Base-by-base conservation (phyloP, 2,797 vertebrate species). In the Philypnodon macrostomus region DNA sequence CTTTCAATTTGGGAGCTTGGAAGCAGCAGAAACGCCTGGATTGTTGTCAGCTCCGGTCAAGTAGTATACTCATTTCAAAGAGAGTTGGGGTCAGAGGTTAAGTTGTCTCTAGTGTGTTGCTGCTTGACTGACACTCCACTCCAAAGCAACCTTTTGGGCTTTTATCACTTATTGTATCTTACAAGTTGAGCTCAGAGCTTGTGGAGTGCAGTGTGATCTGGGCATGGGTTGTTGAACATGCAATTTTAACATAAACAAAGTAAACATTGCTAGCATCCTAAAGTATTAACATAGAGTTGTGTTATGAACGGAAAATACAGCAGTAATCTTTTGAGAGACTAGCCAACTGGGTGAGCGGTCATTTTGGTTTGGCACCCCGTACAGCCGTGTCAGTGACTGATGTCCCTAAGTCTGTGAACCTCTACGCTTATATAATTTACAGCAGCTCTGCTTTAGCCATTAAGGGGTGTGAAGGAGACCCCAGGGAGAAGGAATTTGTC, bases 71-170 rank as follows among this genome's bases (percentile, higher is more conserved):
- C 77, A 85, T 90, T 90, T 91, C 90, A 91, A 91, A 91, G 88
- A 87, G 87, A 56, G 69, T 36, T 35, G 77, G 78, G 92, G 89
- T 90, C 91, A 88, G 75, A 79, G 93, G 92, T 94, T 92, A 94
- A 94, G 87, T 90, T 91, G 88, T 92, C 89, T 89, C 83, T 86
- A 85, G 86, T 70, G 82, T 76, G 58, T 81, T 89, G 91, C 88
- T 85, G 87, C 85, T 88, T 89, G 89, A 91, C 90, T 93, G 90
- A 90, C 85, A 87, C 83, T 84, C 86, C 72, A 67, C 80, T 75
- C 68, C 75, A 79, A 81, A 81, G 77, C 77, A 58, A 67, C 26
- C 67, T 49, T 48, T 85, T 84, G 81, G 83, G 53, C 63, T 71
- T 73, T 81, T 80, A 44, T 88, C 85, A 63, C 62, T 90, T 83